Conservation (phyloP, 37 sponge, comb jelly and placozoan genomes). For the Hormiphora californensis region DNA sequence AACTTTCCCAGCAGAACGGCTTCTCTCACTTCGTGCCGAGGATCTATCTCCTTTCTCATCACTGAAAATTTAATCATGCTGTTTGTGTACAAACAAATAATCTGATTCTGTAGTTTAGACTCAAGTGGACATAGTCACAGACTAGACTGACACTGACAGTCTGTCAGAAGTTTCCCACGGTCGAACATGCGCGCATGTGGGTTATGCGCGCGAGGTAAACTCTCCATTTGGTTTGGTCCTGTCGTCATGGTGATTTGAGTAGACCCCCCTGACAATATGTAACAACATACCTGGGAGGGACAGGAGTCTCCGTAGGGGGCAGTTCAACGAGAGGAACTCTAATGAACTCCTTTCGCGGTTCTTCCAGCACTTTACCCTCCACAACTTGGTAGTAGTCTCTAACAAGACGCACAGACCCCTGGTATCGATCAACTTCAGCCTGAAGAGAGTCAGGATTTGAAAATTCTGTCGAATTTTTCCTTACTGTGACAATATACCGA, state of each 20-base stretch:
- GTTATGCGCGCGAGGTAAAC: too few species aligned
- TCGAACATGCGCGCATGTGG: too few species aligned
- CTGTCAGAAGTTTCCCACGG: too few species aligned
- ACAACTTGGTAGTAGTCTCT: slow-evolving; percentile 81
- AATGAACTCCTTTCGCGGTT: background rate
- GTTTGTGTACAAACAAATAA: too few species aligned
- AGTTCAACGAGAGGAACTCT: slow-evolving; percentile 40
- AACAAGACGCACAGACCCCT: slow-evolving; percentile 70
- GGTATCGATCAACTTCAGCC: slow-evolving; percentile 78
- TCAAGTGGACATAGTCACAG: too few species aligned
- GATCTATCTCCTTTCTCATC: slow-evolving; percentile 40
- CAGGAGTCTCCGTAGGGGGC: slow-evolving; percentile 21
- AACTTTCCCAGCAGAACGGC: slow-evolving; percentile 20
- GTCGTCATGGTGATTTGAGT: background rate
- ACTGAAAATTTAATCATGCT: too few species aligned
- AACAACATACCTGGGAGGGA: slow-evolving; percentile 19
- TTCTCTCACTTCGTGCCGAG: slow-evolving; percentile 29
- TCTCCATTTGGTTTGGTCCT: too few species aligned
- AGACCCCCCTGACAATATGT: background rate
- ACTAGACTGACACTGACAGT: too few species aligned
- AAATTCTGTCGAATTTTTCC: background rate
- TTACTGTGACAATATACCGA: too few species aligned
- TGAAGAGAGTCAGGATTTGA: background rate
- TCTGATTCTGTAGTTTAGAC: too few species aligned
- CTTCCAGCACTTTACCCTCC: slow-evolving; percentile 57